These are phyloP conservation scores for Drosophila parvula DNA, from an alignment of 1,140 invertebrate species.

Conservation along the genomic window DNA sequence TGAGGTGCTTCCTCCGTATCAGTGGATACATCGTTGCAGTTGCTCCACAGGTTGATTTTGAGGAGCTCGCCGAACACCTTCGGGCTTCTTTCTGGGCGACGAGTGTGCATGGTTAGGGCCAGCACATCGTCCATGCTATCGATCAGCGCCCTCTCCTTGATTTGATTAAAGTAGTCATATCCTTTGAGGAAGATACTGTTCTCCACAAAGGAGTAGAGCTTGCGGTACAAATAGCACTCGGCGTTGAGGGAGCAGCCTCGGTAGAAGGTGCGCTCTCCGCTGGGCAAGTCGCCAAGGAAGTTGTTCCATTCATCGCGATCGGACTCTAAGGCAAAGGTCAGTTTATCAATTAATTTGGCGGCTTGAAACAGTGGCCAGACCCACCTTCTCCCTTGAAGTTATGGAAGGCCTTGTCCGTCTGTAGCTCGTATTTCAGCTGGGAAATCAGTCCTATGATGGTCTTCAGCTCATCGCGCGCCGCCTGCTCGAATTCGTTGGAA, in stretches of 20 bases:
- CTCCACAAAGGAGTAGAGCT: slow-evolving; percentile 91
- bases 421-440: slow-evolving; percentile 95
- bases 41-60: slow-evolving; percentile 89
- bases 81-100: slow-evolving; percentile 64
- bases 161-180: slow-evolving; percentile 91
- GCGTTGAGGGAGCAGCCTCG: slow-evolving; percentile 93
- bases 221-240: slow-evolving; percentile 97
- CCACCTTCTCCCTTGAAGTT: slow-evolving; percentile 83
- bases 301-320: slow-evolving; percentile 85
- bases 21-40: slow-evolving; percentile 93
- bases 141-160: slow-evolving; percentile 88
- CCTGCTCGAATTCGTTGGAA: slow-evolving; percentile 77
- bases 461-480: slow-evolving; percentile 90
- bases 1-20: slow-evolving; percentile 84
- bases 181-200: slow-evolving; percentile 88
- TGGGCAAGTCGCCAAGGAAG: slow-evolving; percentile 78
- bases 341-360: too few relatives aligned
- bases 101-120: slow-evolving; percentile 84
- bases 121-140: slow-evolving; percentile 86
- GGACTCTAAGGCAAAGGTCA: slow-evolving; percentile 47
- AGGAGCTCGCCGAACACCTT: slow-evolving; percentile 86
- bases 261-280: slow-evolving; percentile 89
- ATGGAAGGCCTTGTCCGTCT: slow-evolving; percentile 93
- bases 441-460: slow-evolving; percentile 91
- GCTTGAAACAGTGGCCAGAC: background rate